Percentiles rank a stretch among this genome's conserved stretches.
These are phyloP conservation scores for Rosalia funebris DNA, from an alignment of 2,888 invertebrate species.

Conservation along the genomic window DNA sequence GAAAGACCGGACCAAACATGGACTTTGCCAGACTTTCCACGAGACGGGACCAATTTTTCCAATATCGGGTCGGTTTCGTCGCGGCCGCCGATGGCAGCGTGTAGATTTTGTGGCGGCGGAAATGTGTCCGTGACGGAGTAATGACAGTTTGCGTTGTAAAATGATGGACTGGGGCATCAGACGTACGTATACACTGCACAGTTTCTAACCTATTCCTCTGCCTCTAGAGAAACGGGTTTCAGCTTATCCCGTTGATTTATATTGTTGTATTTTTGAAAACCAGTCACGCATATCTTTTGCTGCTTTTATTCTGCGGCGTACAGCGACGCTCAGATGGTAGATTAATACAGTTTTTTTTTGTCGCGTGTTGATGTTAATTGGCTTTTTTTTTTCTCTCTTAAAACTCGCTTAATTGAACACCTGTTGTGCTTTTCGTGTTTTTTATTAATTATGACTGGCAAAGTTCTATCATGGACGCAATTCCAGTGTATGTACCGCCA, in stretches of 20 bases:
- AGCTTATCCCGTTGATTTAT: constrained; percentile 48
- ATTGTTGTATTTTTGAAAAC: constrained; percentile 50
- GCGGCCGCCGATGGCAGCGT: not conserved
- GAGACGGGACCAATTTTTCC: constrained; percentile 25
- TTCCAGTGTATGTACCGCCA: too few relatives aligned
- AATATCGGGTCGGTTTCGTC: not conserved
- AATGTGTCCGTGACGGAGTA: constrained; percentile 30
- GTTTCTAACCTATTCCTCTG: constrained; percentile 23
- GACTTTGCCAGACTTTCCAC: constrained; percentile 10
- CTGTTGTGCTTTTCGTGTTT: constrained; percentile 21
- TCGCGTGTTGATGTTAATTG: constrained; percentile 20
- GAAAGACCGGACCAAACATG: constrained; percentile 19
- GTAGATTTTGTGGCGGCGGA: constrained; percentile 24
- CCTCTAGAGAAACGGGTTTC: constrained; percentile 46
- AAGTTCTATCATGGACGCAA: not conserved
- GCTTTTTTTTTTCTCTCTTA: constrained; percentile 15
- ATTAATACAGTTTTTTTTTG: constrained; percentile 3
- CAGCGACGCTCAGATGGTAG: not conserved
- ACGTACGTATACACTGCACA: constrained; percentile 68
- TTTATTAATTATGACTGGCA: not conserved
- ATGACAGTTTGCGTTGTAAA: constrained; percentile 52
- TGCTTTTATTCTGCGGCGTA: constrained; percentile 2
- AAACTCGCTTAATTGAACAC: constrained; percentile 18
- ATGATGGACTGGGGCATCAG: constrained; percentile 82
- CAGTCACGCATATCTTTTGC: constrained; percentile 44